These are phyloP conservation scores for Diplodus sargus DNA, from an alignment of 2,797 vertebrate genomes.

Conservation along the genomic window DNA sequence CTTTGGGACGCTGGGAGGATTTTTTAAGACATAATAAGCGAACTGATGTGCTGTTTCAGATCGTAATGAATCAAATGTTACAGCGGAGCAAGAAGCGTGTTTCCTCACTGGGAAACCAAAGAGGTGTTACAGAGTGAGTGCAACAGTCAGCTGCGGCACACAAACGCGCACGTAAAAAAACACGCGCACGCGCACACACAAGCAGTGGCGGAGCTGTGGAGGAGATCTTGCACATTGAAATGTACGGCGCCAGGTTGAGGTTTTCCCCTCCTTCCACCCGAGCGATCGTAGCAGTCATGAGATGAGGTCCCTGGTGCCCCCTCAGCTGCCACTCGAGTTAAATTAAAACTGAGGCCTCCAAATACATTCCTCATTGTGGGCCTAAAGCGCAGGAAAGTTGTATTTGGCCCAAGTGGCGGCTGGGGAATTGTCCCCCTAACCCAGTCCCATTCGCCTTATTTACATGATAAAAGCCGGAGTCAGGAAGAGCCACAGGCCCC, in stretches of 20 bases:
- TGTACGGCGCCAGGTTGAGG: constrained; percentile 68
- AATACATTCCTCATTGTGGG: constrained; percentile 90
- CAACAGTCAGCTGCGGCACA: constrained; percentile 64
- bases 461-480: constrained; percentile 93
- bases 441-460: constrained; percentile 87
- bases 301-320: constrained; percentile 85
- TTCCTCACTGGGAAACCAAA: constrained; percentile 78
- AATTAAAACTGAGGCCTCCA: constrained; percentile 93
- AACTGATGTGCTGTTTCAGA: constrained; percentile 83
- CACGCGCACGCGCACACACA: constrained; percentile 25
- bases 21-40: constrained; percentile 86
- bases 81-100: constrained; percentile 74
- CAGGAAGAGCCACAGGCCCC: constrained; percentile 71
- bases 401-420: constrained; percentile 90
- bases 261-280: constrained; percentile 71
- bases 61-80: constrained; percentile 83
- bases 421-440: constrained; percentile 88
- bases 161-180: constrained; percentile 50
- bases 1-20: constrained; percentile 81
- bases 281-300: constrained; percentile 81
- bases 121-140: constrained; percentile 72
- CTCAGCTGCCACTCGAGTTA: constrained; percentile 91
- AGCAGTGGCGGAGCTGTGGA: constrained; percentile 44
- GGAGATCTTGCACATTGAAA: constrained; percentile 68
- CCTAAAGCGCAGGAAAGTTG: constrained; percentile 87